phyloP scores from a whole-genome alignment of 2,888 invertebrate genomes.

The Ichneumoninae sp. region DNA sequence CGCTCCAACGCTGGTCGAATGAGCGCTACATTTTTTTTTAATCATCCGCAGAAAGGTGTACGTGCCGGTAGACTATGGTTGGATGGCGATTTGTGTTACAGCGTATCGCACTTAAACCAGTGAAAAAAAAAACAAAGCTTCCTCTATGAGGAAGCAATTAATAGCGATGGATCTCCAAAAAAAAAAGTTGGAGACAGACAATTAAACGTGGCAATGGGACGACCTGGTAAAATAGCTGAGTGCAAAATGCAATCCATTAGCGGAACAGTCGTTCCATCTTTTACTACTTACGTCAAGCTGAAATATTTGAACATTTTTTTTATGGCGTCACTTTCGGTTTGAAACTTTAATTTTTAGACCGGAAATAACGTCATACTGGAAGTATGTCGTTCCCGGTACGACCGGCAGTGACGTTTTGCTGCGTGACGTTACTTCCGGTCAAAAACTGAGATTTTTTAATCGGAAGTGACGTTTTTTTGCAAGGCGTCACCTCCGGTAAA shows the following conservation, averaged over 20 bases:
- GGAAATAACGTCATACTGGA: no score
- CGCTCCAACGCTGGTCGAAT: background rate
- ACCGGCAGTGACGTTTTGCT: no score
- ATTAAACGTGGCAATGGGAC: background rate
- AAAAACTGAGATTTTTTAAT: no score
- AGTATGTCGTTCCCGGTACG: no score
- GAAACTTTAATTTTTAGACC: no score
- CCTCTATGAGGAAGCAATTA: no score
- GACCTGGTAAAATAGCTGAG: background rate
- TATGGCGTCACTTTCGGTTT: no score
- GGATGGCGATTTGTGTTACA: background rate
- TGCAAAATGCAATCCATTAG: background rate
- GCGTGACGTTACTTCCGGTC: no score
- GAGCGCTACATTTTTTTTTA: background rate
- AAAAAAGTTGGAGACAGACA: background rate
- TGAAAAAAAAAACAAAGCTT: background rate
- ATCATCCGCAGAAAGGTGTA: background rate
- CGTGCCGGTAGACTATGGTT: background rate
- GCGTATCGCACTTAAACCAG: background rate
- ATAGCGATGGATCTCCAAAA: no score
- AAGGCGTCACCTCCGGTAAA: no score
- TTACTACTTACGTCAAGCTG: background rate
- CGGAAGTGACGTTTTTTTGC: no score
- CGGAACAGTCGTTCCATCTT: background rate
- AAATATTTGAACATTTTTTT: background rate